phyloP scores from a whole-genome alignment of 2,797 vertebrate species.

The Tapirus indicus region DNA sequence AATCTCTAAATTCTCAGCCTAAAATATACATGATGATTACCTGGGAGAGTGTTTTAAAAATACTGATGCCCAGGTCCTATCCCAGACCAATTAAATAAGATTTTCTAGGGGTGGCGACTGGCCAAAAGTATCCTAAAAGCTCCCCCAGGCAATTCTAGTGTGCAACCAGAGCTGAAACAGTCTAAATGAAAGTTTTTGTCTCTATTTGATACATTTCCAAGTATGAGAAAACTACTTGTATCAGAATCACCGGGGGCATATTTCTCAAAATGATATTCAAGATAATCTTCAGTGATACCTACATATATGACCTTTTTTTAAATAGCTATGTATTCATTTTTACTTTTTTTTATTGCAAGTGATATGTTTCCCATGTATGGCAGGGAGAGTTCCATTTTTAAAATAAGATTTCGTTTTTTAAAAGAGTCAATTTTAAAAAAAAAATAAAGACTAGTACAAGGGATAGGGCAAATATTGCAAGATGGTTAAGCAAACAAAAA shows the following conservation, averaged over 20 bases:
- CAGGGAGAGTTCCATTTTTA: constrained; percentile 12
- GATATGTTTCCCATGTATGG: not conserved
- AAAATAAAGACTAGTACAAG: not conserved
- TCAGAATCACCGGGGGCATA: not conserved
- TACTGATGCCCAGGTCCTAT: not conserved
- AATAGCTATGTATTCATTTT: not conserved
- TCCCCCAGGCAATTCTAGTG: not conserved
- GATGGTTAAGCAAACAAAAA: not conserved
- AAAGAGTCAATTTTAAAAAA: not conserved
- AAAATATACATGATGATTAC: not conserved
- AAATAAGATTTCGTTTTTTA: constrained; percentile 6
- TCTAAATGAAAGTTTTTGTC: not conserved
- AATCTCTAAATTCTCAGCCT: constrained; percentile 38
- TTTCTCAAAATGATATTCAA: constrained; percentile 19
- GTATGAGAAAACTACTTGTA: not conserved
- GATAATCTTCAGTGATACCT: not conserved
- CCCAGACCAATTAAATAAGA: not conserved
- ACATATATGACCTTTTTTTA: not conserved
- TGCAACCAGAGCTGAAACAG: not conserved
- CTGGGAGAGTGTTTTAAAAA: constrained; percentile 42
- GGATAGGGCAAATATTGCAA: not conserved
- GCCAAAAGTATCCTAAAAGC: constrained; percentile 6
- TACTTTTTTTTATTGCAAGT: not conserved
- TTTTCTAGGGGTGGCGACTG: not conserved
- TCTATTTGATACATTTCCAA: not conserved